Evolutionary conservation across 2,113 vertebrate genomes (phyloP), one percentile per base, ranked within the genome.

Genomic region (Camelus dromedarius): DNA sequence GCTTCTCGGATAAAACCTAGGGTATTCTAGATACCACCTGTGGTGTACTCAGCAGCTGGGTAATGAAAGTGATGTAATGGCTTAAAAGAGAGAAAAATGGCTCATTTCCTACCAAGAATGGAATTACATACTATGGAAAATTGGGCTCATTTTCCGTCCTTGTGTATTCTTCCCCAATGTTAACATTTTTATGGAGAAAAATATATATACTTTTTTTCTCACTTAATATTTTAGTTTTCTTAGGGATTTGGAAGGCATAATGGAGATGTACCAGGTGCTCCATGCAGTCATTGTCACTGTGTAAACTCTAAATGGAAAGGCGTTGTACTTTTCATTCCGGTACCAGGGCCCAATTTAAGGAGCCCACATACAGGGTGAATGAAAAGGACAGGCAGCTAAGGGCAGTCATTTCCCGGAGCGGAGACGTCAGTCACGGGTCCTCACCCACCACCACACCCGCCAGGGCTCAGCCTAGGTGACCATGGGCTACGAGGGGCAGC

Each of bases 401-500:
- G 30, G 98, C 97, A 66, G 94, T 97, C 8, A 98, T 99, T 86
- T 99, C 98, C 98, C 98, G 98, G 48, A 99, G 98, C 5, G 98
- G 99, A 88, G 99, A 99, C 91, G 97, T 99, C 70, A 98, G 97
- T 88, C 94, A 98, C 80, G 97, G 67, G 70, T 99, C 98, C 73
- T 99, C 98, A 0, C 98, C 99, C 97, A 98, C 70, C 99, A 99
- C 86, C 99, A 98, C 89, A 99, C 99, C 35, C 98, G 98, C 50
- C 99, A 99, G 95, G 99, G 99, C 60, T 98, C 99, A 38, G 99
- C 99, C 46, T 98, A 99, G 96, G 99, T 99, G 93, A 99, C 98
- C 98, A 98, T 98, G 98, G 99, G 99, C 97, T 99, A 99, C 93
- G 97, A 97, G 13, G 99, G 99, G 96, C 98, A 98, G 67, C 99